A percentile compares a stretch with the other conserved stretches of the same genome.
Conservation (phyloP, 2,888 invertebrate genomes). For the Lapara coniferarum region DNA sequence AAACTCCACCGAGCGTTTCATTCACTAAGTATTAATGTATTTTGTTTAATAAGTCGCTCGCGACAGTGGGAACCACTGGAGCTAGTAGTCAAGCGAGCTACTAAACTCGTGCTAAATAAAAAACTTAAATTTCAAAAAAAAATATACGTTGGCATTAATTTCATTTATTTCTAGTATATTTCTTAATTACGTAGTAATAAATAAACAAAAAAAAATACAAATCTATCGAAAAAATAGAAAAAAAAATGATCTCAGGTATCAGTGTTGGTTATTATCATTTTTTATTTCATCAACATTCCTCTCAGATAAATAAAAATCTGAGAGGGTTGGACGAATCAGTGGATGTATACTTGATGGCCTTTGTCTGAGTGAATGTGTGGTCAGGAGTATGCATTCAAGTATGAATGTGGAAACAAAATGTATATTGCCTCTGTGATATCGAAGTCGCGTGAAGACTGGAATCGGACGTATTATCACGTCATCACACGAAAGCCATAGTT, state of each 20-base stretch:
- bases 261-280: slow-evolving; percentile 24
- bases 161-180: slow-evolving; percentile 42
- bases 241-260: slow-evolving; percentile 71
- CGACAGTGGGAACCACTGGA: background rate
- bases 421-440: too few relatives aligned
- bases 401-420: too few relatives aligned
- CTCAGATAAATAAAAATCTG: background rate
- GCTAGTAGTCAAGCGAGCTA: background rate
- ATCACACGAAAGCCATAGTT: too few relatives aligned
- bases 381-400: too few relatives aligned
- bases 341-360: too few relatives aligned
- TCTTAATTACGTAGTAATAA: slow-evolving; percentile 54
- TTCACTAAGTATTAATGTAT: slow-evolving; percentile 23
- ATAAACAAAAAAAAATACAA: slow-evolving; percentile 72
- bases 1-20: slow-evolving; percentile 18
- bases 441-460: too few relatives aligned
- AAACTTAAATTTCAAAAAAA: slow-evolving; percentile 31
- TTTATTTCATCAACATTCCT: background rate
- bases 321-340: too few relatives aligned
- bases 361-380: too few relatives aligned
- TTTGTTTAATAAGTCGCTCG: background rate
- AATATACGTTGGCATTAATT: slow-evolving; percentile 40
- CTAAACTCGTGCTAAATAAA: slow-evolving; percentile 32
- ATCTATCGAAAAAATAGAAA: slow-evolving; percentile 58
- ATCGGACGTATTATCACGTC: too few relatives aligned